phyloP scores from a whole-genome alignment of 2,797 vertebrate species.

The Rhabdomys pumilio region DNA sequence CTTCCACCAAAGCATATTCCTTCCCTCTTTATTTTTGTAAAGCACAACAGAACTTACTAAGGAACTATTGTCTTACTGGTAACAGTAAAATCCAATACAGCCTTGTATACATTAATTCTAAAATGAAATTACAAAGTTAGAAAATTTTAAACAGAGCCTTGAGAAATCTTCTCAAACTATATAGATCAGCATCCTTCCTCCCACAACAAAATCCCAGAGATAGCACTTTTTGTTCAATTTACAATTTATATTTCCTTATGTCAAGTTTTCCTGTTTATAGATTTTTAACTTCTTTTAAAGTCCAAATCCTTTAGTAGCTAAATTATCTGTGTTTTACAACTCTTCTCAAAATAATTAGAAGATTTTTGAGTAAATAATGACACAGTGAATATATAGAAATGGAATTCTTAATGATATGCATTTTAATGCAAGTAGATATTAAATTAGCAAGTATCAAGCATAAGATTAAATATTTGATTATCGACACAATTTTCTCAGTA shows the following conservation, averaged over 20 bases:
- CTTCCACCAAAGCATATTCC: not conserved
- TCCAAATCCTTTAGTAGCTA: not conserved
- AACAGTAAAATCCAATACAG: slow-evolving; percentile 32
- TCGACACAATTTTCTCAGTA: not conserved
- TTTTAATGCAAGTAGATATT: slow-evolving; percentile 37
- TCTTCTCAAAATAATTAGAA: not conserved
- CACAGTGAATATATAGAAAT: not conserved
- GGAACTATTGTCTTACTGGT: not conserved
- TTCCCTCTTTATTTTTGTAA: not conserved
- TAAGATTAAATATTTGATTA: not conserved
- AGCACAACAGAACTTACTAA: slow-evolving; percentile 13
- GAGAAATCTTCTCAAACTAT: not conserved
- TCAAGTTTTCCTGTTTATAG: not conserved
- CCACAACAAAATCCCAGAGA: not conserved
- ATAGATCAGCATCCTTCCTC: not conserved
- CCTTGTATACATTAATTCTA: slow-evolving; percentile 40
- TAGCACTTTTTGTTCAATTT: not conserved
- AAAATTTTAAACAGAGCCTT: not conserved
- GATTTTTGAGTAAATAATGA: not conserved
- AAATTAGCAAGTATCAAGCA: not conserved
- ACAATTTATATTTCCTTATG: not conserved
- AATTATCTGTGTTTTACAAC: not conserved
- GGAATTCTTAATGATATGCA: not conserved
- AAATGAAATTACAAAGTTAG: slow-evolving; percentile 10
- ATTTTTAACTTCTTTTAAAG: not conserved